phyloP scores from a whole-genome alignment of 92 coral and sea anemone genomes.

The Actinostola sp. region DNA sequence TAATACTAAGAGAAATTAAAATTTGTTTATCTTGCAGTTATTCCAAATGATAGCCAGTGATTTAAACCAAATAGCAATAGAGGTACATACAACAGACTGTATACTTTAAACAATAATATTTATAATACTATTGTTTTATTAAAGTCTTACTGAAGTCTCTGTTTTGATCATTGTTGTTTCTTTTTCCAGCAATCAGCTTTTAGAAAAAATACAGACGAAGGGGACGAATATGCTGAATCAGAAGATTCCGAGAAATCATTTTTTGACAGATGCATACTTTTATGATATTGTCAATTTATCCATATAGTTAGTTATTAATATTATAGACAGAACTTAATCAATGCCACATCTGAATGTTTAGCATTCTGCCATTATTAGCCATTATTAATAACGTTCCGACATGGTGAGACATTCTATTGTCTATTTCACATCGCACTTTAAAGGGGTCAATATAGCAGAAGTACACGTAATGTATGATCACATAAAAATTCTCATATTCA shows the following conservation, averaged over 20 bases:
- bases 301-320: background rate
- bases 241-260: background rate
- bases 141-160: background rate
- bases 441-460: no score
- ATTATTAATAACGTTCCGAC: no score
- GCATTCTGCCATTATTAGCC: no score
- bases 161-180: background rate
- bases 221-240: background rate
- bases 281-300: background rate
- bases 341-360: no score
- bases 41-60: constrained; percentile 3
- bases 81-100: background rate
- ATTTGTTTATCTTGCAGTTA: background rate
- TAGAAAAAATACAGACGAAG: constrained; percentile 6
- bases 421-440: no score
- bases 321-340: no score
- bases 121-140: background rate
- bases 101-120: background rate
- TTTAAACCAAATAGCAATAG: background rate
- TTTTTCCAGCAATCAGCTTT: background rate
- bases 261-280: constrained; percentile 1
- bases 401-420: no score
- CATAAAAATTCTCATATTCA: no score
- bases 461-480: no score
- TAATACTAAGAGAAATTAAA: no score